Evolutionary conservation across 2,888 invertebrate genomes (phyloP), one percentile per base, ranked within the genome.

Genomic region (Phaedon cochleariae): DNA sequence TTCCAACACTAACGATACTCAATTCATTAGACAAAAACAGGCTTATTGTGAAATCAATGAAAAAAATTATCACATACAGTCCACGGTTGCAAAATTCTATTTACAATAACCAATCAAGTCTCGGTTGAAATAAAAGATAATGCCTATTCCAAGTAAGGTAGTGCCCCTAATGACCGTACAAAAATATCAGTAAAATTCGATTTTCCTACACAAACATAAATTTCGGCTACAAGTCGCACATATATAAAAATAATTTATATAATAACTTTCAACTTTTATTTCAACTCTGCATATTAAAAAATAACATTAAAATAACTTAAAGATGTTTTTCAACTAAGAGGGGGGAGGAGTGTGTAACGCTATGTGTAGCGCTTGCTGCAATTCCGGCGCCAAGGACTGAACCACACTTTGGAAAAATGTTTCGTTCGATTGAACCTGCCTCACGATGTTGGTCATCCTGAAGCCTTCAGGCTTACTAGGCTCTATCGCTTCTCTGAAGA

Each of bases 401-500:
- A 83, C 77, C 26, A 83, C 77, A 48, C 76, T 78, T 75, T 82
- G 82, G 74, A 83, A 84, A 74, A 83, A 75, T 41, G 80, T 73
- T 69, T 81, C 80, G 74, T 83, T 80, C 78, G 93, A 93, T 88
- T 96, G 94, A 78, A 97, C 90, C 83, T 95, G 95, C 79, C 92
- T 88, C 59, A 97, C 89, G 75, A 98, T 94, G 74, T 90, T 89
- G 64, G 94, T 85, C 88, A 97, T 91, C 81, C 97, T 90, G 69
- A 88, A 88, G 75, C 90, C 91, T 51, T 92, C 92, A 10, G 91
- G 89, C 80, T 90, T 88, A 57, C 91, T 89, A 2, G 89, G 85
- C 52, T 92, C 89, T 71, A 99, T 88, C 41, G 93, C 96, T 78
- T 94, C 94, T 76, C 90, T 88, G 72, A 89, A 88, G 84, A 98